These are phyloP conservation scores for Meloidogyne floridensis DNA, from an alignment of 1,140 invertebrate species.

Conservation along the genomic window DNA sequence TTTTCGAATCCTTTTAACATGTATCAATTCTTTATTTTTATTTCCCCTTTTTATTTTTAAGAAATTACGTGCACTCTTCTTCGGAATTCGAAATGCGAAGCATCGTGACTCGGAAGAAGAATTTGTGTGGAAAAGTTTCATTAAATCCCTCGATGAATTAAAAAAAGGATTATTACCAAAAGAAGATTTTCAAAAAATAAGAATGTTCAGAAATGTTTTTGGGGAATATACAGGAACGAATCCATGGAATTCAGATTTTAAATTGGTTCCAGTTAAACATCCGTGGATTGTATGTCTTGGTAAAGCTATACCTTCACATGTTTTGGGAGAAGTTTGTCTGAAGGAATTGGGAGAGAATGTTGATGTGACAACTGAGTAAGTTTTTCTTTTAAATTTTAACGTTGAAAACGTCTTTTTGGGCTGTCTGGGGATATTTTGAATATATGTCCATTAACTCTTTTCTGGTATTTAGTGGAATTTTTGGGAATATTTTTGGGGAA, in stretches of 20 bases:
- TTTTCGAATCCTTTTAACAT: no score
- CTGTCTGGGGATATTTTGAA: no score
- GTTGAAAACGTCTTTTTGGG: no score
- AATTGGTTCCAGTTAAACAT: neutral
- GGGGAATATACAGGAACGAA: neutral
- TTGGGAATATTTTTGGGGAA: no score
- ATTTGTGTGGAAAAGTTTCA: neutral
- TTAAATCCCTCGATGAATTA: neutral
- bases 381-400: neutral
- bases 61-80: neutral
- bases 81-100: neutral
- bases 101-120: neutral
- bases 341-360: neutral
- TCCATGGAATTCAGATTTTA: neutral
- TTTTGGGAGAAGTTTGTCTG: neutral
- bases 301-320: neutral
- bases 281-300: neutral
- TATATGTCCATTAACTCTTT: no score
- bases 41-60: neutral
- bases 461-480: no score
- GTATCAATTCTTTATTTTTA: no score
- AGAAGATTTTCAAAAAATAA: neutral
- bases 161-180: neutral
- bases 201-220: neutral
- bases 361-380: neutral